Evolutionary conservation across 2,888 invertebrate species (phyloP).

Genomic region (Agonum fuliginosum): DNA sequence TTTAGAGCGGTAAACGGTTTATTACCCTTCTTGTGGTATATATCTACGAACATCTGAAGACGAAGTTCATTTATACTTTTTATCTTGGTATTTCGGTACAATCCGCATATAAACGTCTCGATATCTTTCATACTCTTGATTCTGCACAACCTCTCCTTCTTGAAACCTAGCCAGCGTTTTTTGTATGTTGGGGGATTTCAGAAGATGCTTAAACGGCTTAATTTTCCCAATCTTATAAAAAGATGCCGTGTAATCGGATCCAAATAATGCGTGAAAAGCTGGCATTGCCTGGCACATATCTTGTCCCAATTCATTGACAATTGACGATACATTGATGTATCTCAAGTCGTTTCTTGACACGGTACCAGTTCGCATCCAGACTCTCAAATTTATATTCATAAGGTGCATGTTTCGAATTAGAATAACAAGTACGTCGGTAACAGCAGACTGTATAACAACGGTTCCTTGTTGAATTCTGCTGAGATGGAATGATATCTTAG

Average conservation of each 20-base stretch:
- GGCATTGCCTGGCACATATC: too few species aligned
- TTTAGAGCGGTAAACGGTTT: conserved; percentile 2
- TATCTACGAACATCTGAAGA: background rate
- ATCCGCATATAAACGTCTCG: too few species aligned
- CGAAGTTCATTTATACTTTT: too few species aligned
- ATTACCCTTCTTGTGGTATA: background rate
- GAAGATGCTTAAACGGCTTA: background rate
- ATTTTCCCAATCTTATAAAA: background rate
- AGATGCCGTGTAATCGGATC: background rate
- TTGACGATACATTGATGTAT: background rate
- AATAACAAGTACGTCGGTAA: background rate
- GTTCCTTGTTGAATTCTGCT: background rate
- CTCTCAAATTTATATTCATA: background rate
- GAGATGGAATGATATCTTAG: background rate
- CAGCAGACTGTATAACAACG: background rate
- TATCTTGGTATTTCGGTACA: too few species aligned
- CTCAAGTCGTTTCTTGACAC: background rate
- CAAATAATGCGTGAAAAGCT: background rate
- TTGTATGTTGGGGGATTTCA: background rate
- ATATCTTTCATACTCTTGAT: too few species aligned
- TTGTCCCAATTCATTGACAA: too few species aligned
- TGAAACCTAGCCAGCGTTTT: background rate
- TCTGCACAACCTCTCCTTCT: too few species aligned
- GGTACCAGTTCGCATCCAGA: background rate
- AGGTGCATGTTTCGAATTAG: background rate